Evolutionary conservation across 2,888 invertebrate species (phyloP).

Genomic region (Ornithoptera priamus): DNA sequence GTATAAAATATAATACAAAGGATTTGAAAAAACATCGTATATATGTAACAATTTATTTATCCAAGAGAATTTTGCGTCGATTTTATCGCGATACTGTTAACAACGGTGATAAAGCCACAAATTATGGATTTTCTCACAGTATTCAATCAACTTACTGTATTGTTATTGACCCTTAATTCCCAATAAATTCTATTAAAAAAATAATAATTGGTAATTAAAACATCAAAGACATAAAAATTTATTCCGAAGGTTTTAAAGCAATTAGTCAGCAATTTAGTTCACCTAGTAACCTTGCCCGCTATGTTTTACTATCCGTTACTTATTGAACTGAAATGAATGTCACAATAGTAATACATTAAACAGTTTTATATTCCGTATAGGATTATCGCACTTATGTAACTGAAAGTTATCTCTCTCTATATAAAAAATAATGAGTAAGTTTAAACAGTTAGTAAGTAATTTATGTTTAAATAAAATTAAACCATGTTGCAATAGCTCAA

Average conservation of each 20-base stretch:
- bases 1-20: no score
- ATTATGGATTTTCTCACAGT: background rate
- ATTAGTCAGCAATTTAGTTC: conserved; percentile 14
- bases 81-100: no score
- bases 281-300: conserved; percentile 37
- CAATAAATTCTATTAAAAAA: background rate
- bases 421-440: background rate
- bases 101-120: background rate
- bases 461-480: background rate
- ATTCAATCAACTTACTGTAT: background rate
- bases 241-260: conserved; percentile 1
- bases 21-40: no score
- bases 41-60: no score
- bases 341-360: conserved; percentile 15
- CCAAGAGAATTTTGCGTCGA: no score
- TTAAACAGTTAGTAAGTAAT: background rate
- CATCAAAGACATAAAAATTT: background rate
- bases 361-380: background rate
- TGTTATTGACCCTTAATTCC: background rate
- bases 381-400: background rate
- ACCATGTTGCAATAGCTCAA: background rate
- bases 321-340: conserved; percentile 34
- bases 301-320: conserved; percentile 31
- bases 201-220: background rate
- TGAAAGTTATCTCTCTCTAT: background rate